Percentiles rank a stretch among this genome's conserved stretches.
Evolutionary conservation across 1,140 invertebrate genomes (phyloP).

Genomic region (Caerostris darwini): DNA sequence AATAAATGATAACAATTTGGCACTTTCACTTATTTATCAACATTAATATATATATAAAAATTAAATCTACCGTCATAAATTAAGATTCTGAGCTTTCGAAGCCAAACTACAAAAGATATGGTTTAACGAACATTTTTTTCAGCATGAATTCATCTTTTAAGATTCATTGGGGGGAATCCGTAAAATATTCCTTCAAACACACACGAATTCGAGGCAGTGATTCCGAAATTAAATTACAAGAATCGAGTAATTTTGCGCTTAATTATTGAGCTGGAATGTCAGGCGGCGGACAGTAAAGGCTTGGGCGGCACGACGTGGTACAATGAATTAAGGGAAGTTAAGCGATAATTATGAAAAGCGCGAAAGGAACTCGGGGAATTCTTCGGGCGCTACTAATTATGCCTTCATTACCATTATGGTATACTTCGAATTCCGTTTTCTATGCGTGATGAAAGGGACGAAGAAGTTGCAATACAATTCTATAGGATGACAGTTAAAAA

Average conservation of each 20-base stretch:
- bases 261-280: not conserved
- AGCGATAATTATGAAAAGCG: not conserved
- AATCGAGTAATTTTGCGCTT: not conserved
- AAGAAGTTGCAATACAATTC: not conserved
- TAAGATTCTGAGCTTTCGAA: too few relatives aligned
- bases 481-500: too few relatives aligned
- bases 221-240: not conserved
- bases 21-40: too few relatives aligned
- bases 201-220: not conserved
- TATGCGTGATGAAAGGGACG: not conserved
- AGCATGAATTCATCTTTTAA: not conserved
- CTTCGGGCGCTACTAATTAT: not conserved
- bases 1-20: too few relatives aligned
- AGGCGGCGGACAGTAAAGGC: not conserved
- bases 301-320: not conserved
- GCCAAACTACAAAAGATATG: too few relatives aligned
- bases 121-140: too few relatives aligned
- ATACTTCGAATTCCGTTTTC: slow-evolving; percentile 1
- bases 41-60: too few relatives aligned
- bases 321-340: not conserved
- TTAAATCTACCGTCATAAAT: too few relatives aligned
- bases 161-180: not conserved
- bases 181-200: not conserved
- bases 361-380: not conserved
- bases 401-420: not conserved